Conservation (phyloP, 92 coral and sea anemone genomes). For the Pocillopora meandrina region DNA sequence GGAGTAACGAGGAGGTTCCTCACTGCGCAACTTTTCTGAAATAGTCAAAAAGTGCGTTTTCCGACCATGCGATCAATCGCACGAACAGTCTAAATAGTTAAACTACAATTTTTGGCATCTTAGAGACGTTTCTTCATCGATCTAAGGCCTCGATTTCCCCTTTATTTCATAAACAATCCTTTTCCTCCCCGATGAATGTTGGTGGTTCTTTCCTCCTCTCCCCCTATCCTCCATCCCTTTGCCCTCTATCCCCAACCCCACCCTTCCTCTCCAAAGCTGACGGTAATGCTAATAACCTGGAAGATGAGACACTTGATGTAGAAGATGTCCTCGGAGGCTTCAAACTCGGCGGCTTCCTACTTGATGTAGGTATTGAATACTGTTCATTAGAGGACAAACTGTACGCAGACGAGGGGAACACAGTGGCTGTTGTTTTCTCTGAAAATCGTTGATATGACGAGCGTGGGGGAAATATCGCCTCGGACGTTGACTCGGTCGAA, state of each 20-base stretch:
- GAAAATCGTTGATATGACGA: constrained; percentile 10
- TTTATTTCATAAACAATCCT: too few species aligned
- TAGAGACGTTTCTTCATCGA: too few species aligned
- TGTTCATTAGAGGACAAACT: background rate
- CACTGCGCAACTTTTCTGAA: too few species aligned
- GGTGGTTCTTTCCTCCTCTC: too few species aligned
- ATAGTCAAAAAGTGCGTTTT: too few species aligned
- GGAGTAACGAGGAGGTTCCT: too few species aligned
- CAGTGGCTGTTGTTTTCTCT: constrained; percentile 15
- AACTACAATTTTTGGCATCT: too few species aligned
- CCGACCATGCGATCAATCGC: too few species aligned
- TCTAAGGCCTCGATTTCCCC: too few species aligned
- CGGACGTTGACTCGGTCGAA: constrained; percentile 11
- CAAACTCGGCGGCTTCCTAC: constrained; percentile 23
- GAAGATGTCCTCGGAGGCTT: constrained; percentile 17
- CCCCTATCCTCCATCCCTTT: too few species aligned
- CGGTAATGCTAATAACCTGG: background rate
- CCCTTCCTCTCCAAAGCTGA: background rate
- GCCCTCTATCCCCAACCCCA: background rate
- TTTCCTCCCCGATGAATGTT: too few species aligned
- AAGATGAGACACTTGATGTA: background rate
- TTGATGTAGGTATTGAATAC: constrained; percentile 19
- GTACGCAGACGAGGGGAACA: constrained; percentile 16
- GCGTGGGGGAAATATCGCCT: constrained; percentile 23
- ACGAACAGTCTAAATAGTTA: too few species aligned